Base-by-base conservation (phyloP, 2,797 vertebrate genomes). In the Periophthalmus magnuspinnatus region DNA sequence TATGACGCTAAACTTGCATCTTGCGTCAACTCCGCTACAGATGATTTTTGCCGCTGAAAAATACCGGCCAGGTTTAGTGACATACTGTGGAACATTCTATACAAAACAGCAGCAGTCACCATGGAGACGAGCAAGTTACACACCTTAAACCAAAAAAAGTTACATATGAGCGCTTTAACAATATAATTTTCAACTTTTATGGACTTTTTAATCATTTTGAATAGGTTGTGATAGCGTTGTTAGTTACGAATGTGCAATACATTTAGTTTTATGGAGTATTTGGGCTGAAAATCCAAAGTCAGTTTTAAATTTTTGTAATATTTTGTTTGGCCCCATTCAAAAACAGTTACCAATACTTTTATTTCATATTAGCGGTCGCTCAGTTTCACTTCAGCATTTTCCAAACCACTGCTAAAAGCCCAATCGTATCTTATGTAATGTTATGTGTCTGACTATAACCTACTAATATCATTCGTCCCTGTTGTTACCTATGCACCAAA, bases 401-500 rank as follows among this genome's bases (percentile, higher is more conserved):
- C 57, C 22, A 16, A 22, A 0, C 61, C 61, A 47, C 41, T 47
- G 38, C 1, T 60, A 67, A 82, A 71, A 71, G 68, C 67, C 71
- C 16, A 52, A 41, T 34, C 4, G 10, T 11, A 38, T 61, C 34
- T 61, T 19, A 28, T n/a, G 56, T 2, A 17, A 24, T n/a, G 24
- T n/a, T 52, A 2, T 65, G 58, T 69, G 68, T 72, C 48, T 45
- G 54, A 61, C 24, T 57, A 17, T 75, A 63, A 69, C 78, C 74
- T 79, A 81, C 57, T 52, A 61, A 54, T 24, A 22, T 21, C 17
- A 67, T 64, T 19, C 48, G 6, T 77, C 81, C 81, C 79, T 70
- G 84, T 85, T 77, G 81, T 81, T 74, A 82, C 83, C 84, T 89
- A 87, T 90, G 90, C 89, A 90, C 81, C 87, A 82, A 85, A 86